phyloP scores from a whole-genome alignment of 2,888 invertebrate species.

The Carpatolechia fugitivella region DNA sequence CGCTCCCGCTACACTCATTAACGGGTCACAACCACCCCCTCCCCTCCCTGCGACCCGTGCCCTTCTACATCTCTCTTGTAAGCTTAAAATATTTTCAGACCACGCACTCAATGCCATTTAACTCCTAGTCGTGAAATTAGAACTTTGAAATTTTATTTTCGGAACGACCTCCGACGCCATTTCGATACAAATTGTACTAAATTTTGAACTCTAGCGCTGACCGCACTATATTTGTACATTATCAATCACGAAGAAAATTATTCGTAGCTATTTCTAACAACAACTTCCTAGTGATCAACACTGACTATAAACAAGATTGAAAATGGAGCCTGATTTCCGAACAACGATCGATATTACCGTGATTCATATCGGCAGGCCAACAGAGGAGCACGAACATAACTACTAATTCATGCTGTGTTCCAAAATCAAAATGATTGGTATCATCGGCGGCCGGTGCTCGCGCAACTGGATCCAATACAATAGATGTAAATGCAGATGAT shows the following conservation, averaged over 20 bases:
- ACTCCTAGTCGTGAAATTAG: too few relatives aligned
- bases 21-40: neutral
- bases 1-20: conserved; percentile 47
- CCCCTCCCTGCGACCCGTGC: neutral
- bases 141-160: too few relatives aligned
- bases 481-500: conserved; percentile 14
- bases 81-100: too few relatives aligned
- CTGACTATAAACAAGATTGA: conserved; percentile 5
- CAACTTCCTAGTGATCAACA: conserved; percentile 5
- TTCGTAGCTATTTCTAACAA: neutral
- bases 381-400: neutral
- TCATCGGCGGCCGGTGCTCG: conserved; percentile 4
- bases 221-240: neutral
- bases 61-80: neutral
- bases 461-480: conserved; percentile 9
- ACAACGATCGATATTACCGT: neutral
- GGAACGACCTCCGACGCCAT: too few relatives aligned
- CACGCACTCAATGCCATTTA: too few relatives aligned
- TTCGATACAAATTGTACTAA: too few relatives aligned
- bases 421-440: conserved; percentile 12
- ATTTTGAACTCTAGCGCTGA: too few relatives aligned
- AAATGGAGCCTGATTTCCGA: neutral
- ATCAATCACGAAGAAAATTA: neutral
- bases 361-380: neutral
- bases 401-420: conserved; percentile 5